Evolutionary conservation across 2,797 vertebrate genomes (phyloP).

Genomic region (Nyctibius grandis): DNA sequence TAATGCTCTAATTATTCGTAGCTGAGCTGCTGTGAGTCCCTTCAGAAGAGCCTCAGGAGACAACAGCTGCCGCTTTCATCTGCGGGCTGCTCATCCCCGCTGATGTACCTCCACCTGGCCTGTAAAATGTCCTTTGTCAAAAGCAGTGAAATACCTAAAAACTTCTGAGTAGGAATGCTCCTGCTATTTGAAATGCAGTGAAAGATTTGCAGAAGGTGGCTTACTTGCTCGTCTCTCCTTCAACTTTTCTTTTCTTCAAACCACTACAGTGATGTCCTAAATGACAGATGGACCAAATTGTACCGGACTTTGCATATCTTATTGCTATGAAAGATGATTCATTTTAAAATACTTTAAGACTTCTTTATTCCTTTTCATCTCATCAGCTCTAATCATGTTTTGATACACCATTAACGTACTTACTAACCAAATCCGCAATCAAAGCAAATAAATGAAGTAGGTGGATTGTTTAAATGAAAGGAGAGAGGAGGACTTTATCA

Average conservation of each 20-base stretch:
- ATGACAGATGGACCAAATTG: background rate
- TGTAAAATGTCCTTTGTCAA: background rate
- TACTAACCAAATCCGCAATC: background rate
- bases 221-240: background rate
- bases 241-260: background rate
- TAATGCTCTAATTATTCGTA: fast-evolving
- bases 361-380: background rate
- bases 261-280: background rate
- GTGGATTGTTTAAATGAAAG: background rate
- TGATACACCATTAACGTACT: background rate
- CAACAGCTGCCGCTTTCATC: fast-evolving
- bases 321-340: background rate
- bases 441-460: background rate
- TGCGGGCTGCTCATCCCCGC: background rate
- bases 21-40: background rate
- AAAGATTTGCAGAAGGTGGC: background rate
- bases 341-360: background rate
- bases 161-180: background rate
- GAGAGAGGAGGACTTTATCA: background rate
- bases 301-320: background rate
- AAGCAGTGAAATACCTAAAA: background rate
- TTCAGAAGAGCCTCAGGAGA: background rate
- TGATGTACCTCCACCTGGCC: background rate
- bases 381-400: background rate
- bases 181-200: background rate